Evolutionary conservation across 2,888 invertebrate species (phyloP), one percentile per base, ranked within the genome.

Genomic region (Formica aserva): DNA sequence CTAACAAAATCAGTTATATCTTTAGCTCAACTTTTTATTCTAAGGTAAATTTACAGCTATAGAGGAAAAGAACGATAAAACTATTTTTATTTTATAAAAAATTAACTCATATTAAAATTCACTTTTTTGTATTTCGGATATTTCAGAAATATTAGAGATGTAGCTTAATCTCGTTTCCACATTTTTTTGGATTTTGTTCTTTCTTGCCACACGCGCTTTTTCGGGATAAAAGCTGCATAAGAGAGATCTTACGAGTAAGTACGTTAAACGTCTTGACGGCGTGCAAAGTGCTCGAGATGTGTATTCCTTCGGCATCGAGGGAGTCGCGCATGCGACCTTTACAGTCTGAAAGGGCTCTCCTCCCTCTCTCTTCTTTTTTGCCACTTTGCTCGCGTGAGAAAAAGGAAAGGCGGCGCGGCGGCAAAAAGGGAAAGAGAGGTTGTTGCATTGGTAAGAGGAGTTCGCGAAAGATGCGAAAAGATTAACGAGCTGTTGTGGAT

Each of bases 401-500:
- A 83, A 72, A 81, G 80, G 26, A 48, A 78, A 62, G 29, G 13
- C 62, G 78, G 26, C 57, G 11, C 13, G 55, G 48, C 15, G 4
- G 35, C 35, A 35, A 63, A 60, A 60, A 77, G 35, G n/a, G 76
- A 62, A 13, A 48, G 77, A 41, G 38, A 57, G 71, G 45, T 57
- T n/a, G 48, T 57, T 29, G 83, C 41, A 72, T 52, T 78, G 83
- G 74, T 55, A 57, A 77, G 63, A 78, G 71, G 35, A 82, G 77
- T 55, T 48, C 71, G 67, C 82, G 60, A 80, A 77, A 84, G 84
- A 84, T 81, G 84, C 81, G 69, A 74, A 86, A 86, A 86, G 86
- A 86, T 86, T 86, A 86, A 86, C 86, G 84, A 86, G 77, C 82
- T 77, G 86, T 82, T 86, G 86, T 84, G 81, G 82, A 67, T 38